phyloP scores from a whole-genome alignment of 2,888 invertebrate species.

The Cerceris rybyensis region DNA sequence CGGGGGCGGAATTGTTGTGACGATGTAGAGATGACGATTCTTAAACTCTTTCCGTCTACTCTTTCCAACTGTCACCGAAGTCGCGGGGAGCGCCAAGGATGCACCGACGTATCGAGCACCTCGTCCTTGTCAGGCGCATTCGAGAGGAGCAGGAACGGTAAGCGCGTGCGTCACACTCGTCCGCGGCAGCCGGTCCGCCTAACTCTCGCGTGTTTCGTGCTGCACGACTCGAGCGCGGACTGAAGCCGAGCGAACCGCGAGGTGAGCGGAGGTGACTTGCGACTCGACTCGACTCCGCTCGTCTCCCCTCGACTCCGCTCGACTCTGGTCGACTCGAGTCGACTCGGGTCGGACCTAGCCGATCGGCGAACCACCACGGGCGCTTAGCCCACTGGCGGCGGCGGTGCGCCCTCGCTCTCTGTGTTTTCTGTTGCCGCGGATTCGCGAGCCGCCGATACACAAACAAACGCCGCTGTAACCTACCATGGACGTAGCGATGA shows the following conservation, averaged over 20 bases:
- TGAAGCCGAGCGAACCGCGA: slow-evolving; percentile 69
- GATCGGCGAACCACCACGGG: slow-evolving; percentile 67
- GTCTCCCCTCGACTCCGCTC: slow-evolving; percentile 36
- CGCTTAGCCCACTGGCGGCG: slow-evolving; percentile 58
- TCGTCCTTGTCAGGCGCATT: not conserved
- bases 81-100: not conserved
- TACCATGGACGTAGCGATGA: slow-evolving; percentile 39
- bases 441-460: slow-evolving; percentile 44
- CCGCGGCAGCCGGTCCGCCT: slow-evolving; percentile 58
- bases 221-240: slow-evolving; percentile 76
- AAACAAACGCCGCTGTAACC: slow-evolving; percentile 26
- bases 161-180: slow-evolving; percentile 55
- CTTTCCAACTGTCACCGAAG: not conserved
- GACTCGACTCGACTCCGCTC: slow-evolving; percentile 37
- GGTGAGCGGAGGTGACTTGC: slow-evolving; percentile 80
- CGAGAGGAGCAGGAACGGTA: not conserved
- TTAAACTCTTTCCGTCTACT: not conserved
- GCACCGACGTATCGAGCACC: not conserved
- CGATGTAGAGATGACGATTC: too few species aligned
- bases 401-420: slow-evolving; percentile 36
- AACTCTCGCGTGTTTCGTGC: slow-evolving; percentile 71
- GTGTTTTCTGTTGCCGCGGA: slow-evolving; percentile 30
- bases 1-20: too few species aligned
- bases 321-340: slow-evolving; percentile 24
- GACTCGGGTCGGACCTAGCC: slow-evolving; percentile 39